Conservation (phyloP, 1,140 invertebrate genomes). For the Teleopsis dalmanni region DNA sequence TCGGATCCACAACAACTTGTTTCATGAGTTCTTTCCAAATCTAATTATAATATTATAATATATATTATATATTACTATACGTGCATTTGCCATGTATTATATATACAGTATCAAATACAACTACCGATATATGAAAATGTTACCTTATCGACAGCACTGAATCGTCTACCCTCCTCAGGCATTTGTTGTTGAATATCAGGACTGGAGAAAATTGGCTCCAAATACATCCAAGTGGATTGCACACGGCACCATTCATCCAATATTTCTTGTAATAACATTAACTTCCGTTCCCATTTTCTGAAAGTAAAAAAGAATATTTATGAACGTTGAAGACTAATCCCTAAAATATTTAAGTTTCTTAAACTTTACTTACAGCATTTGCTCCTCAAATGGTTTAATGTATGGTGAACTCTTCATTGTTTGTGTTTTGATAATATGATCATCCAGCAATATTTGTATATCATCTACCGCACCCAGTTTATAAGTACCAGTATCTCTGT, state of each 20-base stretch:
- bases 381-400: conserved; percentile 87
- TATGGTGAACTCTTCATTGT: conserved; percentile 97
- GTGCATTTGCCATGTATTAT: neutral
- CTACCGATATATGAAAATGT: neutral
- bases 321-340: too few relatives aligned
- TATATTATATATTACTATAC: neutral
- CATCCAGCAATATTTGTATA: conserved; percentile 90
- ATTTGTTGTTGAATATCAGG: conserved; percentile 96
- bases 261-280: conserved; percentile 79
- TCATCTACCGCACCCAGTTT: conserved; percentile 89
- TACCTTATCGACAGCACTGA: conserved; percentile 81
- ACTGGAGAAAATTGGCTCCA: conserved; percentile 96
- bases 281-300: conserved; percentile 65
- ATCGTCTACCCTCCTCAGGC: conserved; percentile 80
- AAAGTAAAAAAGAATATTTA: conserved; percentile 17
- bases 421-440: conserved; percentile 94
- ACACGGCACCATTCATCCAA: conserved; percentile 95
- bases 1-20: conserved; percentile 64
- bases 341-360: too few relatives aligned
- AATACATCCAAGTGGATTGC: conserved; percentile 92
- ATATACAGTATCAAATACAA: neutral
- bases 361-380: conserved; percentile 62
- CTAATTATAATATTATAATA: conserved; percentile 5
- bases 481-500: conserved; percentile 82
- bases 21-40: conserved; percentile 92